Evolutionary conservation across 2,888 invertebrate genomes (phyloP).

Genomic region (Blastobasis adustella): DNA sequence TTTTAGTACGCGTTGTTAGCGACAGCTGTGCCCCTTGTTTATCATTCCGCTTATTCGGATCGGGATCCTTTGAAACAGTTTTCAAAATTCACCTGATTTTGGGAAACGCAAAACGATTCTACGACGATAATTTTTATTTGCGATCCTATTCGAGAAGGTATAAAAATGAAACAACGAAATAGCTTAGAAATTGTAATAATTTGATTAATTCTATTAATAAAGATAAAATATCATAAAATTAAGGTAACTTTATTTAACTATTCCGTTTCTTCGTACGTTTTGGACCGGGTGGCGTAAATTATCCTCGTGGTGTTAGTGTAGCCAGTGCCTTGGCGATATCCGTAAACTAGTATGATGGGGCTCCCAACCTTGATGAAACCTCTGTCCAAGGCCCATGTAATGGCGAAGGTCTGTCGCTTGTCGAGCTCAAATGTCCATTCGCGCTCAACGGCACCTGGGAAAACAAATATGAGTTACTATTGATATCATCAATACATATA

Average conservation of each 20-base stretch:
- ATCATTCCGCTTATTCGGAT: conserved; percentile 51
- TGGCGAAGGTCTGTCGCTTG: conserved; percentile 71
- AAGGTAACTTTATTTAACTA: too few species aligned
- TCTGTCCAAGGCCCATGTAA: conserved; percentile 75
- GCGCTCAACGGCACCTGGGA: conserved; percentile 24
- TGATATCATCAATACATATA: too few species aligned
- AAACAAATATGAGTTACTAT: too few species aligned
- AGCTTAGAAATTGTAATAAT: too few species aligned
- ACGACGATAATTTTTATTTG: too few species aligned
- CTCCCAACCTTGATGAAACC: conserved; percentile 81
- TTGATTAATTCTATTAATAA: too few species aligned
- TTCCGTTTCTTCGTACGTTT: too few species aligned
- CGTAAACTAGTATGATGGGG: conserved; percentile 81
- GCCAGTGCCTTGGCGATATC: conserved; percentile 80
- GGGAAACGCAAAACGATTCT: conserved; percentile 10
- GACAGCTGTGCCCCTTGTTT: conserved; percentile 56
- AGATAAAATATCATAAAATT: too few species aligned
- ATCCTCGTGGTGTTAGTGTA: conserved; percentile 82
- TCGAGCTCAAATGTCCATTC: conserved; percentile 44
- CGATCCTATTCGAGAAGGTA: too few species aligned
- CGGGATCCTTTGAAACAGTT: conserved; percentile 26
- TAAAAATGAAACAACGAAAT: too few species aligned
- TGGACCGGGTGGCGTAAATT: conserved; percentile 52
- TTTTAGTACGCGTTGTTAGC: conserved; percentile 48
- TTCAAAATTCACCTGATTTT: conserved; percentile 41